Evolutionary conservation across 2,888 invertebrate species (phyloP), one percentile per base, ranked within the genome.

Genomic region (Tetragonisca angustula): DNA sequence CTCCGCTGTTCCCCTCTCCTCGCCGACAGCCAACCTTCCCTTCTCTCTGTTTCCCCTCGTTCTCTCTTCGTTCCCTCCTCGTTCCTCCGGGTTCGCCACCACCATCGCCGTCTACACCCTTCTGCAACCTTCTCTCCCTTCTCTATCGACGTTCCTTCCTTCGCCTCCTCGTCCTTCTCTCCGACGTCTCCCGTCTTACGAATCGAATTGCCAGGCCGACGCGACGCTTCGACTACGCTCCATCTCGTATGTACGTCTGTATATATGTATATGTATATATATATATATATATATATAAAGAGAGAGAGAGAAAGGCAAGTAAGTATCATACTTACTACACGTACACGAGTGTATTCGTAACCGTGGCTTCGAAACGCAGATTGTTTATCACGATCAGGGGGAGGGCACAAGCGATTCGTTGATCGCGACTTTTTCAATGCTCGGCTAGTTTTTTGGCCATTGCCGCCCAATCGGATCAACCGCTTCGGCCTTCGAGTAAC

Each of bases 1-100:
- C 82, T 85, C 88, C 73, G 85, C 88, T 84, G 85, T 81, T 81
- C 86, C 87, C 89, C 86, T 86, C 89, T 89, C 89, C 81, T 76
- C 82, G 67, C 62, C 84, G 76, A 71, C 78, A 72, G 67, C 76
- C 79, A 76, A 77, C 87, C 85, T 82, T 79, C 88, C 81, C 87
- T 81, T 86, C 80, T 62, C 65, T 75, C 85, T 82, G 74, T 80
- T 78, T 27, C 86, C 52, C 83, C 84, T 76, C 76, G 32, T 87
- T 81, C 85, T 81, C 87, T 85, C 75, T 49, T 76, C 76, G 32
- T 87, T 81, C 82, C 83, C 87, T 85, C 82, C 86, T 78, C 81
- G 80, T 69, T 68, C 74, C 88, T 83, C 85, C 73, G 78, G 88
- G 88, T 79, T 76, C 83, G 64, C 83, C 82, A 74, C 85, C 83